Evolutionary conservation across 2,113 vertebrate species (phyloP).

Genomic region (Xiphophorus couchianus): DNA sequence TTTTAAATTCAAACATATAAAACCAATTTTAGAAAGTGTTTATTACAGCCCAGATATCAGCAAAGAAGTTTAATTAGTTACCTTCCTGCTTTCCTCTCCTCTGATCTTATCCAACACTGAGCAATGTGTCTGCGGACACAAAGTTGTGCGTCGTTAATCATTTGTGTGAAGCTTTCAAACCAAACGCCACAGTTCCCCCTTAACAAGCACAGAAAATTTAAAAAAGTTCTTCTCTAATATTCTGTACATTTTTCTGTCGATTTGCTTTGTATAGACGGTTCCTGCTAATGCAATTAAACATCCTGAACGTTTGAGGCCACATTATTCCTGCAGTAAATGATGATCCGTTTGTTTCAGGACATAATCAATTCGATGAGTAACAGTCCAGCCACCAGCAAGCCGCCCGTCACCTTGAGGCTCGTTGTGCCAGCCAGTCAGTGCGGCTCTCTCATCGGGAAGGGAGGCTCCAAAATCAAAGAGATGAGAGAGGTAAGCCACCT

Average conservation of each 20-base stretch:
- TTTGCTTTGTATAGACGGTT: not conserved
- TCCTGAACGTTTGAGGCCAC: not conserved
- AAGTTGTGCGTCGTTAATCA: conserved; percentile 10
- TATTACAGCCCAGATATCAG: not conserved
- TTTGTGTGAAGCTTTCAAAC: conserved; percentile 2
- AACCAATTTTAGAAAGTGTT: not conserved
- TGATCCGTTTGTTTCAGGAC: conserved; percentile 81
- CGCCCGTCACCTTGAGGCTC: conserved; percentile 91
- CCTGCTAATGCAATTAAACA: not conserved
- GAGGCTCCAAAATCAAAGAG: conserved; percentile 98
- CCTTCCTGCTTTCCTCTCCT: not conserved
- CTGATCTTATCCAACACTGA: not conserved
- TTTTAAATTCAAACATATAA: not conserved
- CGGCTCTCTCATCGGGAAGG: conserved; percentile 95
- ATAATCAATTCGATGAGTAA: conserved; percentile 99
- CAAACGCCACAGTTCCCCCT: not conserved
- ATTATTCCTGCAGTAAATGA: conserved; percentile 3
- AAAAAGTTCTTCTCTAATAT: not conserved
- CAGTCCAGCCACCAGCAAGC: conserved; percentile 95
- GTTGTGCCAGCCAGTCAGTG: conserved; percentile 97
- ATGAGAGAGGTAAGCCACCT: conserved; percentile 90
- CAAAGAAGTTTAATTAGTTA: not conserved
- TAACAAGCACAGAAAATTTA: not conserved
- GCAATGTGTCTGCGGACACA: conserved; percentile 10
- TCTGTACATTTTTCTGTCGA: not conserved